Evolutionary conservation across 2,113 vertebrate species (phyloP).

Genomic region (Neogobius melanostomus): DNA sequence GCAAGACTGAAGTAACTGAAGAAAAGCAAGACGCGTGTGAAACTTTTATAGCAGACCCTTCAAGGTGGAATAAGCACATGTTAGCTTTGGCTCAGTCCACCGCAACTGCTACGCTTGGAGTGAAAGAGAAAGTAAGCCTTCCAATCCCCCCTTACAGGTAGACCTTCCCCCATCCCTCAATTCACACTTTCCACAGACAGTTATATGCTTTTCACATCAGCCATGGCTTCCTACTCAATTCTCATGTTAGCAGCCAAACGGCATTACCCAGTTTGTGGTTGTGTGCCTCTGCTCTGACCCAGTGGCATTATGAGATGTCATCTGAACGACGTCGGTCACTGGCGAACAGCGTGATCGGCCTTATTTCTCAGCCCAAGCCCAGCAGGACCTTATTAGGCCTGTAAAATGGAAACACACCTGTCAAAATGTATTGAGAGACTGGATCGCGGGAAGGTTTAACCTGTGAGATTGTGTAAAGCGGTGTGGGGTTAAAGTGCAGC

Average conservation of each 20-base stretch:
- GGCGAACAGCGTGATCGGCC: conserved; percentile 28
- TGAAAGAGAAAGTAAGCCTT: conserved; percentile 17
- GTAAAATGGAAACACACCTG: conserved; percentile 46
- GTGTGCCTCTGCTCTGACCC: conserved; percentile 2
- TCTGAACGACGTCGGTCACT: conserved; percentile 32
- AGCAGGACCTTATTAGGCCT: conserved; percentile 36
- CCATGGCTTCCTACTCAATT: conserved; percentile 14
- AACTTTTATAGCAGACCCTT: conserved; percentile 41
- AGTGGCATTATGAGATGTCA: conserved; percentile 21
- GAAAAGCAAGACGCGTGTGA: conserved; percentile 54
- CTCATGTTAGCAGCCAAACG: conserved; percentile 43
- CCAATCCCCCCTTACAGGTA: conserved; percentile 38
- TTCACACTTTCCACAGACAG: conserved; percentile 37
- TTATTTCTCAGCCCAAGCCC: conserved; percentile 21
- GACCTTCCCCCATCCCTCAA: conserved; percentile 28
- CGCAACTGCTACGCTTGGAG: conserved; percentile 33
- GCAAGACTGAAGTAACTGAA: conserved; percentile 17
- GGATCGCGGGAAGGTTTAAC: conserved; percentile 20
- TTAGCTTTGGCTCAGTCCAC: conserved; percentile 57
- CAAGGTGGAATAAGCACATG: conserved; percentile 51
- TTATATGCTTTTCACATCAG: conserved; percentile 62
- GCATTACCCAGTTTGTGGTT: conserved; percentile 30
- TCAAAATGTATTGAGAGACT: conserved; percentile 48
- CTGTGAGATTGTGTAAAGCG: conserved; percentile 22
- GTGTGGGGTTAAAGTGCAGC: conserved; percentile 15